Evolutionary conservation across 2,797 vertebrate species (phyloP), one percentile per base, ranked within the genome.

Genomic region (Xerus rutilus): DNA sequence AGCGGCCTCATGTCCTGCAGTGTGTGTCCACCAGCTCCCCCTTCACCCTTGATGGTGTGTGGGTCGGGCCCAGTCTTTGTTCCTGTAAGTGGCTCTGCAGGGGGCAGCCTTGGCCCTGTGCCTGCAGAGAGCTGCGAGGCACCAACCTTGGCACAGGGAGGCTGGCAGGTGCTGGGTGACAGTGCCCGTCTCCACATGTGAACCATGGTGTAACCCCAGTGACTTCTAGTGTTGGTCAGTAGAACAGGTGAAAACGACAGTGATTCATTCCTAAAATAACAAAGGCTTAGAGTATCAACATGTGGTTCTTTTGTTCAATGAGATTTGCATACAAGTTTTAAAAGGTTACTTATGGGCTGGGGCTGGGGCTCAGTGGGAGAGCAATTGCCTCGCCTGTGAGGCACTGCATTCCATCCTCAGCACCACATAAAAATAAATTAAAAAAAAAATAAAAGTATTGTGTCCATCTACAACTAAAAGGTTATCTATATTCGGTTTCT

Each of bases 1-100:
- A 1, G 32, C 39, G 30, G 21, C 39, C n/a, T 59, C 5, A 0
- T 12, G 15, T 0, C 7, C 72, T 47, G 1, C 6, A 5, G 52
- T 2, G 0, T 0, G 52, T 11, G 32, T 28, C 78, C 23, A n/a
- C 39, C 45, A 49, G 2, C 52, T 43, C 14, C 3, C 3, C 21
- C 59, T 49, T 35, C 2, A 12, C 3, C 54, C 69, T 45, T 2
- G 11, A 1, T 0, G 72, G 74, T 0, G 9, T 3, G 49, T 52
- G 49, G 15, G 49, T 1, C 1, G 32, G 39, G 69, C 69, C 81
- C 49, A 1, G 64, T 59, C 32, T 43, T 39, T 11, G 1, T 7
- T 28, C 9, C 15, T 52, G 14, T 6, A 10, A 14, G 4, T 9
- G 0, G 25, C 4, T 54, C 21, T 28, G 13, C n/a, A 3, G 73